These are phyloP conservation scores for Rallus crepitans DNA, from an alignment of 2,797 vertebrate species.

Conservation along the genomic window DNA sequence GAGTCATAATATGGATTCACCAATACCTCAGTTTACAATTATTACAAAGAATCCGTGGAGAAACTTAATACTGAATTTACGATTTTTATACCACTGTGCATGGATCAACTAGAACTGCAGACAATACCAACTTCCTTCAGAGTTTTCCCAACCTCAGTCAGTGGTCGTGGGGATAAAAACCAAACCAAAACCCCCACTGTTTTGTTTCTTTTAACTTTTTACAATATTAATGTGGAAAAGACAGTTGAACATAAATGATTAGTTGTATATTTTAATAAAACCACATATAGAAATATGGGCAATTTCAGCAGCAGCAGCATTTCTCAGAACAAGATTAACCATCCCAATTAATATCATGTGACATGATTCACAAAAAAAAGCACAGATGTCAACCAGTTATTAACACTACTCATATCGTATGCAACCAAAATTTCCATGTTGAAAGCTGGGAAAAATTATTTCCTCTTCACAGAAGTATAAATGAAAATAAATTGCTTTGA, in stretches of 20 bases:
- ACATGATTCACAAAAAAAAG: constrained; percentile 76
- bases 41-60: constrained; percentile 75
- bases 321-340: constrained; percentile 74
- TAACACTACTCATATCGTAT: constrained; percentile 62
- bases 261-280: constrained; percentile 69
- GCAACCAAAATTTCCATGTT: constrained; percentile 55
- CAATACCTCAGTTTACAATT: constrained; percentile 69
- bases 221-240: constrained; percentile 66
- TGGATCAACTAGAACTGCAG: constrained; percentile 57
- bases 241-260: constrained; percentile 57
- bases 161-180: constrained; percentile 6
- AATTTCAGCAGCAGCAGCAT: constrained; percentile 72
- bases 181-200: constrained; percentile 41
- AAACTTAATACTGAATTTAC: constrained; percentile 67
- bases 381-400: constrained; percentile 68
- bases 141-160: constrained; percentile 49
- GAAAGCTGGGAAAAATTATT: constrained; percentile 45
- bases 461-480: constrained; percentile 71
- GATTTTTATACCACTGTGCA: constrained; percentile 58
- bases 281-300: constrained; percentile 74
- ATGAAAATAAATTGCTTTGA: constrained; percentile 65
- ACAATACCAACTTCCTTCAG: constrained; percentile 52
- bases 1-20: constrained; percentile 80
- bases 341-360: constrained; percentile 67
- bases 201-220: constrained; percentile 59